Base-by-base conservation (phyloP, 2,113 vertebrate genomes). In the Nibea coibor region DNA sequence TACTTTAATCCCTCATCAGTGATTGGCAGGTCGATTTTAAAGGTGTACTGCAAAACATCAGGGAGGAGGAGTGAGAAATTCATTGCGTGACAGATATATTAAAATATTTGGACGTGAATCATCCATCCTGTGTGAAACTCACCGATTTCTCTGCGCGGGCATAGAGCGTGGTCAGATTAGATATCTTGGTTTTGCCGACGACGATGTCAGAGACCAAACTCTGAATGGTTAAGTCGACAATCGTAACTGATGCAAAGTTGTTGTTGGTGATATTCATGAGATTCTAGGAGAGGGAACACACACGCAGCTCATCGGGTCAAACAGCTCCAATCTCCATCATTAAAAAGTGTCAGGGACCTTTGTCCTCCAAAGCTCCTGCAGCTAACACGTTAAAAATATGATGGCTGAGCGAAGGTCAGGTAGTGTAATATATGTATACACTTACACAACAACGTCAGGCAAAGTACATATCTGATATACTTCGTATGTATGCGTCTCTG, bases 181-280 rank as follows among this genome's bases (percentile, higher is more conserved):
- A 75, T 0, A 93, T 5, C 47, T 91, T 96, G 47, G 83, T 82
- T 57, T 93, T 95, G 0, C 96, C 96, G 16, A 95, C 83, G 1
- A 97, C 89, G 0, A 88, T 88, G 4, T 92, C 62, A 42, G 72
- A 78, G 20, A 97, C 87, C 71, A 97, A 79, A 31, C 94, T 90
- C 78, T 97, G 95, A 0, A 96, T 2, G n/a, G 76, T 91, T 12
- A 97, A 93, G 28, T 94, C 84, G 0, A 82, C 83, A 22, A 95
- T 90, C 0, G 89, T 80, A 70, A 97, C 85, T 0, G 93, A 83
- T 57, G 95, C 95, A 89, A 94, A 98, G 92, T 97, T 97, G 50
- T 91, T 84, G 81, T 97, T 97, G 89, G 93, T 95, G 87, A 98
- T 75, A 78, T 95, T 97, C 82, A 98, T 68, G 74, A 94, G 59